A percentile compares a stretch with the other conserved stretches of the same genome.
phyloP scores from a whole-genome alignment of 2,888 invertebrate species.

The Andrena hattorfiana region DNA sequence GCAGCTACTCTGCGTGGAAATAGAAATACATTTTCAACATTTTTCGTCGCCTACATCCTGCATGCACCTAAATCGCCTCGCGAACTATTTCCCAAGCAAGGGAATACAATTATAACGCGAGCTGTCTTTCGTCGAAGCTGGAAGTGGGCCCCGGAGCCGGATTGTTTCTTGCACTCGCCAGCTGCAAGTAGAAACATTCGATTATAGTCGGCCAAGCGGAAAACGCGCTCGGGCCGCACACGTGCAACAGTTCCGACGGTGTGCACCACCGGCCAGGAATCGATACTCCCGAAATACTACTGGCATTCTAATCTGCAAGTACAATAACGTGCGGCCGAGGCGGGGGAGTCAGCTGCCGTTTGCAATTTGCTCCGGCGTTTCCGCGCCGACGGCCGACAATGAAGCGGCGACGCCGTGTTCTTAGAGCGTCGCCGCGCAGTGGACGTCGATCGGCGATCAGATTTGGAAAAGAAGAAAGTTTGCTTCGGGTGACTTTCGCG shows the following conservation, averaged over 20 bases:
- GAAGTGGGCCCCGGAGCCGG: neutral
- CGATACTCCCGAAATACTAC: constrained; percentile 66
- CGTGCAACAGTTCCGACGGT: constrained; percentile 37
- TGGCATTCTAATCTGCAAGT: constrained; percentile 70
- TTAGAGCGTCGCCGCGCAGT: constrained; percentile 3
- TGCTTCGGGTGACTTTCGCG: neutral
- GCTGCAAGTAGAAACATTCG: constrained; percentile 43
- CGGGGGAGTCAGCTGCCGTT: constrained; percentile 41
- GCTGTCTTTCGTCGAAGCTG: too few species aligned
- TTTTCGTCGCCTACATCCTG: too few species aligned
- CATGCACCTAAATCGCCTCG: too few species aligned
- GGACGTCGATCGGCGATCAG: neutral
- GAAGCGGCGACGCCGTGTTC: constrained; percentile 5
- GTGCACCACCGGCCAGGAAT: constrained; percentile 37
- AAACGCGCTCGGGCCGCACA: constrained; percentile 47
- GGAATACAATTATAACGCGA: neutral
- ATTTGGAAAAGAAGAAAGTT: neutral
- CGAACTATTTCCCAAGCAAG: neutral
- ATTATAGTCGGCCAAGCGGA: constrained; percentile 46
- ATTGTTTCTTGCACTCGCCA: constrained; percentile 33
- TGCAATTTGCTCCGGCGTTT: constrained; percentile 53
- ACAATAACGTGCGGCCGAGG: constrained; percentile 53
- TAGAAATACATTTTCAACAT: neutral
- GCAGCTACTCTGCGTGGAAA: neutral
- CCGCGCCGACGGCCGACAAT: constrained; percentile 35